Evolutionary conservation across 2,888 invertebrate species (phyloP).

Genomic region (Lissonota sp.): DNA sequence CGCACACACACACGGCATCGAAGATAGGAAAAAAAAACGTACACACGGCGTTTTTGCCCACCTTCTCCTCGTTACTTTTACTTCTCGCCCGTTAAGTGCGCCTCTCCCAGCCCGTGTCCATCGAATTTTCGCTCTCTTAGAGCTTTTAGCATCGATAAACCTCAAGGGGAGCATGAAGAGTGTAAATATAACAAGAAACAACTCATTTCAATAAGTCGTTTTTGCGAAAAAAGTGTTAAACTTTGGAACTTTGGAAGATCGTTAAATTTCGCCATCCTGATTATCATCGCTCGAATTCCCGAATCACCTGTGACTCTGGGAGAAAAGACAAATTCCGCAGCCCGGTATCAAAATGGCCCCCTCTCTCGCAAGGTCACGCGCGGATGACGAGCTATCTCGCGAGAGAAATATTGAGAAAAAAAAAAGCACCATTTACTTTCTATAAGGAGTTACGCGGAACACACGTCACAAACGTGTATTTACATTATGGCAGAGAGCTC

Average conservation of each 20-base stretch:
- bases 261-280: too few species aligned
- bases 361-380: slow-evolving; percentile 52
- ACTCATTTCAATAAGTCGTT: too few species aligned
- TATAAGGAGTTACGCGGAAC: slow-evolving; percentile 47
- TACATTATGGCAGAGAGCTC: slow-evolving; percentile 17
- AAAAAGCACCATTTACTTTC: slow-evolving; percentile 42
- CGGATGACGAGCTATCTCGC: slow-evolving; percentile 34
- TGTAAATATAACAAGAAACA: too few species aligned
- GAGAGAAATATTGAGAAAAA: slow-evolving; percentile 12
- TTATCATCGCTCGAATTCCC: too few species aligned
- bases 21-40: slow-evolving; percentile 74
- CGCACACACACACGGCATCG: slow-evolving; percentile 63
- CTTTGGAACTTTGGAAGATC: too few species aligned
- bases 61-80: slow-evolving; percentile 68
- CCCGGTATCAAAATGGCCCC: slow-evolving; percentile 58
- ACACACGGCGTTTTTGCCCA: slow-evolving; percentile 39
- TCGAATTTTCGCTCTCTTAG: neutral
- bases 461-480: slow-evolving; percentile 12
- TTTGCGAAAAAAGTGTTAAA: too few species aligned
- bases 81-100: slow-evolving; percentile 47
- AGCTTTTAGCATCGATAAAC: too few species aligned
- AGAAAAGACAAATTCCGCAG: too few species aligned
- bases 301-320: too few species aligned
- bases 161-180: too few species aligned
- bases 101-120: neutral